A percentile compares a stretch with the other conserved stretches of the same genome.
These are phyloP conservation scores for Bactericera cockerelli DNA, from an alignment of 1,140 invertebrate genomes.

Conservation along the genomic window DNA sequence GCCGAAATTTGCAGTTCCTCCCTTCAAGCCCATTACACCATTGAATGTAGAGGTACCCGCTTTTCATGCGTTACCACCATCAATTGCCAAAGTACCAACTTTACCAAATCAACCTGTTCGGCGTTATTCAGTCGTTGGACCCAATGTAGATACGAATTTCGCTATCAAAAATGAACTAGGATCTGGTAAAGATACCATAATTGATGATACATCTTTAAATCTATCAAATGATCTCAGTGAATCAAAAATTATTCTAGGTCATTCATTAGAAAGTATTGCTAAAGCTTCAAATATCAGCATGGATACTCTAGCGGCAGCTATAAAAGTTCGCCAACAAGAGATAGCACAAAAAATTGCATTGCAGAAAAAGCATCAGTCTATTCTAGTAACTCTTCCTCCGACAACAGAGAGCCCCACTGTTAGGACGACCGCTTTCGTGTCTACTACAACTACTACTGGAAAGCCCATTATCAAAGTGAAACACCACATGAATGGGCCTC, in stretches of 20 bases:
- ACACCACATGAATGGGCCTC: conserved; percentile 25
- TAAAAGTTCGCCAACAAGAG: conserved; percentile 43
- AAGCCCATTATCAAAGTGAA: conserved; percentile 1
- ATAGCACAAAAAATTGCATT: conserved; percentile 22
- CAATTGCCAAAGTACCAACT: conserved; percentile 34
- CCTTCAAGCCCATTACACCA: conserved; percentile 53
- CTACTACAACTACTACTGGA: conserved; percentile 17
- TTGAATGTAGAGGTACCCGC: conserved; percentile 25
- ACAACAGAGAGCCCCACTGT: conserved; percentile 19
- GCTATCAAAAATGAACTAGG: conserved; percentile 21
- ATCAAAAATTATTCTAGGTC: conserved; percentile 30
- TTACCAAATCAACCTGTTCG: conserved; percentile 14
- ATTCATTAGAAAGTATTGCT: conserved; percentile 37
- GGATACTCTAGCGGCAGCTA: conserved; percentile 52
- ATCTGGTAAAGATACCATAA: background rate
- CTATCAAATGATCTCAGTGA: conserved; percentile 4
- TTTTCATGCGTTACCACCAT: conserved; percentile 34
- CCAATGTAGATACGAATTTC: background rate
- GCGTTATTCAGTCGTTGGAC: conserved; percentile 6
- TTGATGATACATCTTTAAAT: background rate
- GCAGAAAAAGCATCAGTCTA: conserved; percentile 28
- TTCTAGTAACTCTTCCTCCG: conserved; percentile 24
- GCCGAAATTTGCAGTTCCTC: conserved; percentile 34
- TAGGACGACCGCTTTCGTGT: conserved; percentile 22
- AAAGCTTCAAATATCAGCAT: conserved; percentile 55